Percentiles rank a stretch among this genome's conserved stretches.
Evolutionary conservation across 1,140 invertebrate genomes (phyloP).

Genomic region (Nebria ingens): DNA sequence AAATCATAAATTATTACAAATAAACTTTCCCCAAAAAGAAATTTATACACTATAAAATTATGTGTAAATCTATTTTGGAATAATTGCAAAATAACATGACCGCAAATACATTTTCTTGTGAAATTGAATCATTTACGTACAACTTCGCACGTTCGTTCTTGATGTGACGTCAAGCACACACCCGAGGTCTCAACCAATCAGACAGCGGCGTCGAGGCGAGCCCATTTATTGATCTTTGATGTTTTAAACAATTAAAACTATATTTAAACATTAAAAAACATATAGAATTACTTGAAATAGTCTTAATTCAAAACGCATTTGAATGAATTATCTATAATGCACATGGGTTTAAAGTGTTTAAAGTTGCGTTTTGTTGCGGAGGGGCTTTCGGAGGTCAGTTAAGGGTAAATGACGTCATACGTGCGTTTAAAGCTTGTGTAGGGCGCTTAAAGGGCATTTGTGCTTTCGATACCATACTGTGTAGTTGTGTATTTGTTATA

Average conservation of each 20-base stretch:
- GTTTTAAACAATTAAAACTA: background rate
- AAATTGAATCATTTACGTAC: too few species aligned
- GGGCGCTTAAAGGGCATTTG: background rate
- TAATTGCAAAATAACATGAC: too few species aligned
- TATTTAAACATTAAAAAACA: too few species aligned
- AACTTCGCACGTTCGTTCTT: too few species aligned
- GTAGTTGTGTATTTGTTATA: background rate
- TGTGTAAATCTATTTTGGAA: too few species aligned
- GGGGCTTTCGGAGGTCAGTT: background rate
- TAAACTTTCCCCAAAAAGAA: too few species aligned
- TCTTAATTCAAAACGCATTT: background rate
- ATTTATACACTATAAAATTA: too few species aligned
- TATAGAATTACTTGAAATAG: too few species aligned
- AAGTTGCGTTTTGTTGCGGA: too few species aligned
- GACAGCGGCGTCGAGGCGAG: background rate
- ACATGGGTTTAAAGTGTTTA: too few species aligned
- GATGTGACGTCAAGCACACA: constrained; percentile 5
- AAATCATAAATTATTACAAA: too few species aligned
- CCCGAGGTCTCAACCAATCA: background rate
- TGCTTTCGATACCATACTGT: background rate
- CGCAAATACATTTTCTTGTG: too few species aligned
- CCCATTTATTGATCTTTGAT: constrained; percentile 3
- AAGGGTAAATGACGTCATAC: background rate
- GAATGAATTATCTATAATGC: background rate
- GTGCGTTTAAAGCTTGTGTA: background rate